These are phyloP conservation scores for Helarctos malayanus DNA, from an alignment of 2,797 vertebrate species.

Conservation along the genomic window DNA sequence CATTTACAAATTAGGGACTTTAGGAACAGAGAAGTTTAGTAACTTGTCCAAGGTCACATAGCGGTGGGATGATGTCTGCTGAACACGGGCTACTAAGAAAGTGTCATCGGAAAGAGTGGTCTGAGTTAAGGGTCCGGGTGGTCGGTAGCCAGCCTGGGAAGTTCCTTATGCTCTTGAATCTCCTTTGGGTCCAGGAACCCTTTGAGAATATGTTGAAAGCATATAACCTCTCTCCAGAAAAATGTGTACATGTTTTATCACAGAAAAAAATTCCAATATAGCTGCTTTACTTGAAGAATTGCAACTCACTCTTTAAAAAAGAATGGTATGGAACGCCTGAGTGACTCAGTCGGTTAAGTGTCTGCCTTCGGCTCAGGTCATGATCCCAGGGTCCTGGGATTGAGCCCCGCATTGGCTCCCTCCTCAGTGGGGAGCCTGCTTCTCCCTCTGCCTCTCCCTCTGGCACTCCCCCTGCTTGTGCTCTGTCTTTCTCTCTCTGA, in stretches of 20 bases:
- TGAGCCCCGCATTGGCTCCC: too few species aligned
- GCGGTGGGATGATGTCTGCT: background rate
- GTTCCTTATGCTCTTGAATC: background rate
- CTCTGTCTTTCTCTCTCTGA: too few species aligned
- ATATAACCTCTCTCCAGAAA: background rate
- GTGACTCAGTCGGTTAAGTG: too few species aligned
- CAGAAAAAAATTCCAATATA: background rate
- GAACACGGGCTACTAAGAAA: background rate
- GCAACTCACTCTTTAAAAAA: background rate
- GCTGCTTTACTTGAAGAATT: background rate
- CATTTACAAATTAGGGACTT: background rate
- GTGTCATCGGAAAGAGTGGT: background rate
- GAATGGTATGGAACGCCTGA: too few species aligned
- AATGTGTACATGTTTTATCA: background rate
- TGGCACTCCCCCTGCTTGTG: too few species aligned
- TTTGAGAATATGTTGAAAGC: background rate
- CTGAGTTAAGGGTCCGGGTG: background rate
- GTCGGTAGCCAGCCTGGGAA: background rate
- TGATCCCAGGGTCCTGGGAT: too few species aligned
- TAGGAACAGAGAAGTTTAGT: constrained; percentile 27
- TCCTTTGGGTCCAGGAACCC: background rate
- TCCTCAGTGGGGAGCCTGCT: too few species aligned
- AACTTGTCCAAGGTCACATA: background rate
- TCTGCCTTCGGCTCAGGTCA: too few species aligned
- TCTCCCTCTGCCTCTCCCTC: too few species aligned